Percentiles rank a stretch among this genome's conserved stretches.
Evolutionary conservation across 2,888 invertebrate genomes (phyloP).

Genomic region (Blera fallax): DNA sequence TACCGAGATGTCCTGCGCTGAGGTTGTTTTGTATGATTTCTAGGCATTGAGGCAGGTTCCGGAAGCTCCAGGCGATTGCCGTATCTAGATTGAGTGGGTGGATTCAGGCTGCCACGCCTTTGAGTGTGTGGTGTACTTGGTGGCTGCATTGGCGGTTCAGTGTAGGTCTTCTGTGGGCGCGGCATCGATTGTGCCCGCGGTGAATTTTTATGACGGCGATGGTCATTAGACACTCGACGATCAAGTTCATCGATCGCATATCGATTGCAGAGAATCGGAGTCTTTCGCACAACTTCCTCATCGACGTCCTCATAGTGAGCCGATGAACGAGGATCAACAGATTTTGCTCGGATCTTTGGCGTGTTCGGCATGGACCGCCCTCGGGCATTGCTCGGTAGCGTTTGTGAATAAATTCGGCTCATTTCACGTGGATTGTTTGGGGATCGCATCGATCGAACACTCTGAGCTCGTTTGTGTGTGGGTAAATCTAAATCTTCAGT

Average conservation of each 20-base stretch:
- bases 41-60: conserved; percentile 73
- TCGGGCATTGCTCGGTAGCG: conserved; percentile 69
- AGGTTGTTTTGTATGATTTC: conserved; percentile 73
- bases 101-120: conserved; percentile 74
- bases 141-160: conserved; percentile 55
- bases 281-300: conserved; percentile 82
- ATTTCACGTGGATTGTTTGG: conserved; percentile 76
- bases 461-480: conserved; percentile 77
- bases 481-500: conserved; percentile 77
- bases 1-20: conserved; percentile 74
- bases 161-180: conserved; percentile 75
- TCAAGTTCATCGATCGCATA: conserved; percentile 85
- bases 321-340: conserved; percentile 79
- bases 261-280: conserved; percentile 87
- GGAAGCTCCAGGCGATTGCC: conserved; percentile 79
- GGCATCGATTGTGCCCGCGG: conserved; percentile 80
- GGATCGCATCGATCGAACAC: conserved; percentile 78
- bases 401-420: conserved; percentile 76
- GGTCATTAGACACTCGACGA: conserved; percentile 50
- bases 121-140: conserved; percentile 53
- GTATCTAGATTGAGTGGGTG: conserved; percentile 75
- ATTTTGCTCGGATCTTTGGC: conserved; percentile 77
- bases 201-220: conserved; percentile 64
- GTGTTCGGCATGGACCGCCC: conserved; percentile 76
- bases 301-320: conserved; percentile 78